A percentile compares a stretch with the other conserved stretches of the same genome.
These are phyloP conservation scores for Mythimna pallens DNA, from an alignment of 2,888 invertebrate genomes.

Conservation along the genomic window DNA sequence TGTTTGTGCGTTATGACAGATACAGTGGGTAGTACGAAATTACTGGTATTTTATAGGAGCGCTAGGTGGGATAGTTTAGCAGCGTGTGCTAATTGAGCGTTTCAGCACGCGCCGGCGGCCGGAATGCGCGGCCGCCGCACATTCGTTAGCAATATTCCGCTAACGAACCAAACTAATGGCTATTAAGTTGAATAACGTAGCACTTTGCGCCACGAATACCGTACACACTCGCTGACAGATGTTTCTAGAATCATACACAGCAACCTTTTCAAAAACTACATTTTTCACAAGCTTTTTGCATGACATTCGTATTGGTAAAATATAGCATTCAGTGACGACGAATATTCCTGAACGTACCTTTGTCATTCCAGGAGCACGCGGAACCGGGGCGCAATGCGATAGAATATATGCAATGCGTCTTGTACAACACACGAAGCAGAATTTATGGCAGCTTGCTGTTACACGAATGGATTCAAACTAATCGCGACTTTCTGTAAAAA, in stretches of 20 bases:
- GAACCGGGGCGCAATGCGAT: conserved; percentile 27
- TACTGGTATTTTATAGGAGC: conserved; percentile 77
- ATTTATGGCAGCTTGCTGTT: conserved; percentile 45
- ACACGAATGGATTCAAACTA: conserved; percentile 35
- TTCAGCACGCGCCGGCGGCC: conserved; percentile 78
- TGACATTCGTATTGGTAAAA: conserved; percentile 50
- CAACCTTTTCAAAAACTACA: conserved; percentile 56
- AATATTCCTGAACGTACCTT: conserved; percentile 54
- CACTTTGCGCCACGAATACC: conserved; percentile 84
- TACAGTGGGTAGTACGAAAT: conserved; percentile 70
- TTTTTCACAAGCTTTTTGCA: conserved; percentile 52
- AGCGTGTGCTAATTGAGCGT: conserved; percentile 86
- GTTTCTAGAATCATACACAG: conserved; percentile 71
- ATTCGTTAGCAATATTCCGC: conserved; percentile 90
- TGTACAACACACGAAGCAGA: conserved; percentile 41
- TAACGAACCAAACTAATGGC: conserved; percentile 90
- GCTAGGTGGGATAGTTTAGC: conserved; percentile 76
- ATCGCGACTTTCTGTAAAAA: conserved; percentile 17
- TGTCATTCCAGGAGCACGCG: conserved; percentile 32
- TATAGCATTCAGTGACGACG: conserved; percentile 48
- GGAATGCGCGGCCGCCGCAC: conserved; percentile 83
- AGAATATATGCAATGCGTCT: conserved; percentile 49
- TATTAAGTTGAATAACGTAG: conserved; percentile 89
- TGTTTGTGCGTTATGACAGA: conserved; percentile 46
- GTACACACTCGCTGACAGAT: conserved; percentile 78